Evolutionary conservation across 2,888 invertebrate species (phyloP), one percentile per base, ranked within the genome.

Genomic region (Piscicola geometra): DNA sequence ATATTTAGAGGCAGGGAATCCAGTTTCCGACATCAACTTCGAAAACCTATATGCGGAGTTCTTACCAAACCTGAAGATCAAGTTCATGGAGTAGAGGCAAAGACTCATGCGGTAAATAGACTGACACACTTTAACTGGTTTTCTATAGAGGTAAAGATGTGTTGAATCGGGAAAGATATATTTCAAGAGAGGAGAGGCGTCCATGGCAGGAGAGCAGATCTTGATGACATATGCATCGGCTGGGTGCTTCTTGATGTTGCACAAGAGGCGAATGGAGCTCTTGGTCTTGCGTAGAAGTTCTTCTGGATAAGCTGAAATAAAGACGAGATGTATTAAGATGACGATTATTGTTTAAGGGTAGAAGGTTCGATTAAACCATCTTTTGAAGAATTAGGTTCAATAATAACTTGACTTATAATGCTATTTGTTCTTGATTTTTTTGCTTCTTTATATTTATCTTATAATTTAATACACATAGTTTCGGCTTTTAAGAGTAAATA

Each of bases 71-170:
- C 30, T 30, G 60, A 71, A 69, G 33, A 77, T 64, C 56, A 75
- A 36, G n/a, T 60, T 73, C 9, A 78, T 35, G 5, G 56, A 28
- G 18, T 76, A 76, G 50, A 78, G 41, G 32, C 66, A 36, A 21
- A 67, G 47, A 9, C 74, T 73, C 35, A 77, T 33, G 0, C 75
- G 69, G 30, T 69, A 73, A 12, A 77, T 35, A 1, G 78, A 78
- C 60, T 77, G 75, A 21, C 66, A 32, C n/a, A 77, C 76, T 76
- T 75, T 64, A 15, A 78, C 25, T 3, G 68, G 64, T 30, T 78
- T 75, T 50, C 78, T 41, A 60, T 78, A 78, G 35, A 78, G 75
- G 64, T 76, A 78, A n/a, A 78, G 30, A 28, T 41, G 52, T 21
- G 50, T 64, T 25, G 78, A 41, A 9, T 76, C 32, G 3, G 78